Percentiles rank a stretch among this genome's conserved stretches.
Evolutionary conservation across 37 sponge, comb jelly and placozoan genomes (phyloP).

Genomic region (Chondrosia reniformis): DNA sequence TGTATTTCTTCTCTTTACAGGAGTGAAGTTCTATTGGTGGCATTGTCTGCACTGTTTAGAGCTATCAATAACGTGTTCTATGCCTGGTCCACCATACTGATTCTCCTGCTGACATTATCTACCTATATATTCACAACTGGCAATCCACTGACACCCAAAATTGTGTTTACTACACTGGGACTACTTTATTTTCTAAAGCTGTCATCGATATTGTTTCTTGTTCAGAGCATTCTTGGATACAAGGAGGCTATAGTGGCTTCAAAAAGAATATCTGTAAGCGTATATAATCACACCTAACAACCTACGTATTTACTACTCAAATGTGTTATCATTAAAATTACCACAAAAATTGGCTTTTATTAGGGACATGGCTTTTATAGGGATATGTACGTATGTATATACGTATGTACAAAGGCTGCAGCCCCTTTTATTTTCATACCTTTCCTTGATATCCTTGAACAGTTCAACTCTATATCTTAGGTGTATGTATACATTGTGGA

Average conservation of each 20-base stretch:
- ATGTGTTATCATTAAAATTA: too few species aligned
- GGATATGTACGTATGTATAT: too few species aligned
- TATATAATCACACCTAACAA: too few species aligned
- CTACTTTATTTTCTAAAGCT: not conserved
- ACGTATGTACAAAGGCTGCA: too few species aligned
- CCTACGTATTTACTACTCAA: too few species aligned
- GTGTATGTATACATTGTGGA: too few species aligned
- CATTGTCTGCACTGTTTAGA: slow-evolving; percentile 32
- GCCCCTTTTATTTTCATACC: too few species aligned
- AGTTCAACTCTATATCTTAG: too few species aligned
- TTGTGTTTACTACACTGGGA: slow-evolving; percentile 59
- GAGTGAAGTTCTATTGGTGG: slow-evolving; percentile 29
- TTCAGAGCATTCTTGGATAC: not conserved
- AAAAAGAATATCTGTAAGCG: not conserved
- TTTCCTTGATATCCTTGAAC: too few species aligned
- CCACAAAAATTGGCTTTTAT: too few species aligned
- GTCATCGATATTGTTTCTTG: not conserved
- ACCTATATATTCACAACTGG: slow-evolving; percentile 12
- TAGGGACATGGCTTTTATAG: not conserved
- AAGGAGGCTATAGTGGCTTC: not conserved
- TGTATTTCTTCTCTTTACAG: slow-evolving; percentile 21
- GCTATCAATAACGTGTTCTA: slow-evolving; percentile 47
- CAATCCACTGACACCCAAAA: slow-evolving; percentile 35
- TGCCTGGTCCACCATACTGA: slow-evolving; percentile 22
- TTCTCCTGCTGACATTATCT: slow-evolving; percentile 38